phyloP scores from a whole-genome alignment of 1,140 invertebrate species.

The Pollicipes pollicipes region DNA sequence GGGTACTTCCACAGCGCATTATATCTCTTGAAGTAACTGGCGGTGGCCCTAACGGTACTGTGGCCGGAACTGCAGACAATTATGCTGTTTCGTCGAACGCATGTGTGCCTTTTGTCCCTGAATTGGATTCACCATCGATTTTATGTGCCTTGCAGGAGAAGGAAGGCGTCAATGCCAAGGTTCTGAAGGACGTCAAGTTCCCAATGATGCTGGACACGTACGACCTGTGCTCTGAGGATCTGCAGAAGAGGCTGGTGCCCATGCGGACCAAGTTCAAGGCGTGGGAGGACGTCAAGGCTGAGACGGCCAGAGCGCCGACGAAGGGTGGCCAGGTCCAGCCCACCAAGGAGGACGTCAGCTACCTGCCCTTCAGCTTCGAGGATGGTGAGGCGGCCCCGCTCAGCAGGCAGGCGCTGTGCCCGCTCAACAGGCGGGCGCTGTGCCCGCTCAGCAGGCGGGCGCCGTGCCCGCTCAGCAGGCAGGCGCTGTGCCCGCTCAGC shows the following conservation, averaged over 20 bases:
- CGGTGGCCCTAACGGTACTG: no score
- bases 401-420: no score
- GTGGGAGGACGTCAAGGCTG: neutral
- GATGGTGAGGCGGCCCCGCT: neutral
- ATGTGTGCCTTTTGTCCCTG: no score
- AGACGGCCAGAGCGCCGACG: neutral
- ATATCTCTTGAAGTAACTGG: no score
- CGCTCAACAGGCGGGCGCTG: no score
- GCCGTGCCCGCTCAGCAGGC: no score
- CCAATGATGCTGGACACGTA: slow-evolving; percentile 85
- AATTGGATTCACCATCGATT: no score
- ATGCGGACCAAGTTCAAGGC: slow-evolving; percentile 78
- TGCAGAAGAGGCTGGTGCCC: slow-evolving; percentile 78
- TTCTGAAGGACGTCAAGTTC: slow-evolving; percentile 97
- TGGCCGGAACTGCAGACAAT: no score
- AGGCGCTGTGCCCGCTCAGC: no score
- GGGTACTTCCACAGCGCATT: no score
- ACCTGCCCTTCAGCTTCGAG: neutral
- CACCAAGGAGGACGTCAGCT: neutral
- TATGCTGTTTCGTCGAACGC: no score
- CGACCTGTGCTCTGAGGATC: slow-evolving; percentile 76
- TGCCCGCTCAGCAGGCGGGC: no score
- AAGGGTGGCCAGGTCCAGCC: neutral
- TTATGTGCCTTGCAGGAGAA: slow-evolving; percentile 66
- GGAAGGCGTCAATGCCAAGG: slow-evolving; percentile 89